Evolutionary conservation across 2,797 vertebrate species (phyloP).

Genomic region (Oreortyx pictus): DNA sequence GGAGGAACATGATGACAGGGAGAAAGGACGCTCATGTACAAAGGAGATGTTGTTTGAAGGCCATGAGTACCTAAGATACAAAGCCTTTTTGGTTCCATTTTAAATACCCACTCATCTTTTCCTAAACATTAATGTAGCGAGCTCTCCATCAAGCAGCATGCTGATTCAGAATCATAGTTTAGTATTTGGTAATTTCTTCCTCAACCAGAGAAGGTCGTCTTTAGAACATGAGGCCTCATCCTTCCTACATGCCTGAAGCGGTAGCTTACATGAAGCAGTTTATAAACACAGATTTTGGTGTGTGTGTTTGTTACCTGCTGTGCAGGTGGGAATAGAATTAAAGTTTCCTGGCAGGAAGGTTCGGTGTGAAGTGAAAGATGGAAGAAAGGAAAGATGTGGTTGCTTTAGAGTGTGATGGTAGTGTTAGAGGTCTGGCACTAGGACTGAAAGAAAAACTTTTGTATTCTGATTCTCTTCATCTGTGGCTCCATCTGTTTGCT

Average conservation of each 20-base stretch:
- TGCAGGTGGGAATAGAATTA: neutral
- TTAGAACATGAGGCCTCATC: neutral
- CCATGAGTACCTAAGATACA: neutral
- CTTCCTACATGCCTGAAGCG: neutral
- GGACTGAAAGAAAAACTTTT: neutral
- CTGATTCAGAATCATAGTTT: neutral
- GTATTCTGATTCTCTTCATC: neutral
- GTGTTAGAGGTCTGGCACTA: neutral
- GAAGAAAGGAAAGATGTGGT: neutral
- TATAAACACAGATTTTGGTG: neutral
- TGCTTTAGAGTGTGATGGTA: neutral
- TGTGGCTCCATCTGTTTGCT: conserved; percentile 34
- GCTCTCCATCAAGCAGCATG: neutral
- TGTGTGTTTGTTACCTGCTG: neutral
- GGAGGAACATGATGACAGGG: neutral
- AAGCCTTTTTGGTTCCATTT: neutral
- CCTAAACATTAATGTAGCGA: neutral
- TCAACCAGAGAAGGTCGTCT: neutral
- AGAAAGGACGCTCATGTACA: neutral
- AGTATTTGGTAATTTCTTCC: neutral
- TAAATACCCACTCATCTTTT: neutral
- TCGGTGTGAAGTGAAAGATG: neutral
- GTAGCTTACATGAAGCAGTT: neutral
- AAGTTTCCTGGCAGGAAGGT: neutral
- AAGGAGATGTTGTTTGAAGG: neutral